Conservation (phyloP, 2,888 invertebrate species). For the Embidobia sp. region DNA sequence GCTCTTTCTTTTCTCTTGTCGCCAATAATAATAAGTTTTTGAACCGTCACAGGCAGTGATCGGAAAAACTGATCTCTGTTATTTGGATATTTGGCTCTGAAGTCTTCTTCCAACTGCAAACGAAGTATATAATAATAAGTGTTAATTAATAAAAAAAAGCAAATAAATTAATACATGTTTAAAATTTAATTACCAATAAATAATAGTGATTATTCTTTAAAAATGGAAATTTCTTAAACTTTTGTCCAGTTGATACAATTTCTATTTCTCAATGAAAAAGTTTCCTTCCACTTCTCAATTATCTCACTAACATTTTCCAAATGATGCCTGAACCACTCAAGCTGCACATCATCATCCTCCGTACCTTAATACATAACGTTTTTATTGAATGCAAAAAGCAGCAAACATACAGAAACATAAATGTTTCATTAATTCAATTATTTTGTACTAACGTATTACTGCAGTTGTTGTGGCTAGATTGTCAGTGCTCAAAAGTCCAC, state of each 20-base stretch:
- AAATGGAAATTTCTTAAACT: slow-evolving; percentile 2
- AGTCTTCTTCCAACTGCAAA: slow-evolving; percentile 22
- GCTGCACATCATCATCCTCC: slow-evolving; percentile 12
- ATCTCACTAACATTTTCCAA: slow-evolving; percentile 2
- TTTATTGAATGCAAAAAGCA: slow-evolving; percentile 11
- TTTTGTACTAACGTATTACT: slow-evolving; percentile 9
- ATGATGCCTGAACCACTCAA: slow-evolving; percentile 21
- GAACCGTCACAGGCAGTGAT: slow-evolving; percentile 2
- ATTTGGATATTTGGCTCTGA: slow-evolving; percentile 11
- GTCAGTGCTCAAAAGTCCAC: not conserved
- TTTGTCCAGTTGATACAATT: slow-evolving; percentile 1
- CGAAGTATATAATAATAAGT: not conserved
- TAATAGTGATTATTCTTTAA: slow-evolving; percentile 4
- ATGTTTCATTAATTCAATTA: too few species aligned
- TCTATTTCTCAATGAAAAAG: not conserved
- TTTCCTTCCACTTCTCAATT: slow-evolving; percentile 11
- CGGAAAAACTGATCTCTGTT: not conserved
- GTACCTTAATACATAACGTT: not conserved
- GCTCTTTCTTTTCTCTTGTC: slow-evolving; percentile 2
- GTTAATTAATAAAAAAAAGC: slow-evolving; percentile 1
- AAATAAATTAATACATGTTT: slow-evolving; percentile 4
- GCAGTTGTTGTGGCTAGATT: not conserved
- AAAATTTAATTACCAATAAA: slow-evolving; percentile 13
- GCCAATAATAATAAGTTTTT: slow-evolving; percentile 6
- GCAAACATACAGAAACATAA: not conserved